A percentile compares a stretch with the other conserved stretches of the same genome.
phyloP scores from a whole-genome alignment of 2,888 invertebrate genomes.

The Lottia gigantea region DNA sequence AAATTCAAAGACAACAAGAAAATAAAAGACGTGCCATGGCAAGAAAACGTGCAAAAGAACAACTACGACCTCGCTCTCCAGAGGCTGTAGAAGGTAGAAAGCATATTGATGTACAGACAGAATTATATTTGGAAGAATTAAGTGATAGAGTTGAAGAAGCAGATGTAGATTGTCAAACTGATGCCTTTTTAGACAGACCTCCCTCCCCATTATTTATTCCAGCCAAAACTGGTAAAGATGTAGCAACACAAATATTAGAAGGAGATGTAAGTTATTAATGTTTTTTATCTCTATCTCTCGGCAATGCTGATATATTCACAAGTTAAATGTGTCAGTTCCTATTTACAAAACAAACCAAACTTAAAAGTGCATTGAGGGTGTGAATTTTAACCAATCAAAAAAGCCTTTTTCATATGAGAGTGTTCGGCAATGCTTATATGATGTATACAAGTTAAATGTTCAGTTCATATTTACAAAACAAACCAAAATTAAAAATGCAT shows the following conservation, averaged over 20 bases:
- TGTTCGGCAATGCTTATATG: no score
- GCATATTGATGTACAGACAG: constrained; percentile 90
- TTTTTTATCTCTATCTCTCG: not conserved
- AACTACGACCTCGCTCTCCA: constrained; percentile 76
- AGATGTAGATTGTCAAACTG: constrained; percentile 87
- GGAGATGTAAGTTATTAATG: constrained; percentile 77
- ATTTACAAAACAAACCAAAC: no score
- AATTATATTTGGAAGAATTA: constrained; percentile 87
- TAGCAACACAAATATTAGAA: constrained; percentile 86
- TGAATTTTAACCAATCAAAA: no score
- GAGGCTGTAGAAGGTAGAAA: constrained; percentile 85
- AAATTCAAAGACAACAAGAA: constrained; percentile 72
- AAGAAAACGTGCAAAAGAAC: constrained; percentile 77
- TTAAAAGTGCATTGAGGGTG: no score
- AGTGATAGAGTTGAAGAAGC: constrained; percentile 73
- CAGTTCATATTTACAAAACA: no score
- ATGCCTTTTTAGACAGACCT: constrained; percentile 85
- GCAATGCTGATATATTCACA: no score
- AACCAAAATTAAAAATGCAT: no score
- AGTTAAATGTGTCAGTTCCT: no score
- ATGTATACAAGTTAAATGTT: no score
- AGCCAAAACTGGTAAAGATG: constrained; percentile 83
- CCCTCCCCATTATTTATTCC: constrained; percentile 82
- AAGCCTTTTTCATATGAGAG: no score
- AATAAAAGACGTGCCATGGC: constrained; percentile 80